phyloP scores from a whole-genome alignment of 2,797 vertebrate species.

The Sphenodon punctatus region DNA sequence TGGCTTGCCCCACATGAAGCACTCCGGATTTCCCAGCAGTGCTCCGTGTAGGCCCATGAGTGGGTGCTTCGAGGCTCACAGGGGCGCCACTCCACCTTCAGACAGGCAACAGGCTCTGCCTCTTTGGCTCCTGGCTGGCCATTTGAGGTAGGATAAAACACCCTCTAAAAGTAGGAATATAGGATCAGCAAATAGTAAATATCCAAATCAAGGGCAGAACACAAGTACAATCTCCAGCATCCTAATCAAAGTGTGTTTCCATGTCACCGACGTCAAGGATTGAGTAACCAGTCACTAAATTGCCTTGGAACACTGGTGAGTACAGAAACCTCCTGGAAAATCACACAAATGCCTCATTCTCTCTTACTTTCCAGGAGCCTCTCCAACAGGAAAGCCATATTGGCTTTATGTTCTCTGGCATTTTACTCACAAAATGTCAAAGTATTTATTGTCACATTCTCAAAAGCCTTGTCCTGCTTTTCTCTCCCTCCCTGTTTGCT shows the following conservation, averaged over 20 bases:
- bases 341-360: neutral
- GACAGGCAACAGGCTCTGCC: no score
- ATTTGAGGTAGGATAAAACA: no score
- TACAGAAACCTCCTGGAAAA: neutral
- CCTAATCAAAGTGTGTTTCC: neutral
- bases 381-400: neutral
- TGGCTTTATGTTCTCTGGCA: neutral
- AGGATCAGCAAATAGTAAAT: neutral
- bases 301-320: neutral
- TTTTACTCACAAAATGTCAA: constrained; percentile 8
- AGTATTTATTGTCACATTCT: neutral
- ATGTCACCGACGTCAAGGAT: neutral
- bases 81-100: no score
- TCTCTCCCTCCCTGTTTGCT: neutral
- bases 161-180: accelerated
- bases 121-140: no score
- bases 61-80: no score
- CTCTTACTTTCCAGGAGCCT: neutral
- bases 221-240: accelerated
- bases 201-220: neutral
- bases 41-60: no score
- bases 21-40: no score
- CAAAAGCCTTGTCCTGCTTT: neutral
- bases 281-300: neutral
- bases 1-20: no score